Conservation (phyloP, 2,113 vertebrate species). For the Corvus cornix region DNA sequence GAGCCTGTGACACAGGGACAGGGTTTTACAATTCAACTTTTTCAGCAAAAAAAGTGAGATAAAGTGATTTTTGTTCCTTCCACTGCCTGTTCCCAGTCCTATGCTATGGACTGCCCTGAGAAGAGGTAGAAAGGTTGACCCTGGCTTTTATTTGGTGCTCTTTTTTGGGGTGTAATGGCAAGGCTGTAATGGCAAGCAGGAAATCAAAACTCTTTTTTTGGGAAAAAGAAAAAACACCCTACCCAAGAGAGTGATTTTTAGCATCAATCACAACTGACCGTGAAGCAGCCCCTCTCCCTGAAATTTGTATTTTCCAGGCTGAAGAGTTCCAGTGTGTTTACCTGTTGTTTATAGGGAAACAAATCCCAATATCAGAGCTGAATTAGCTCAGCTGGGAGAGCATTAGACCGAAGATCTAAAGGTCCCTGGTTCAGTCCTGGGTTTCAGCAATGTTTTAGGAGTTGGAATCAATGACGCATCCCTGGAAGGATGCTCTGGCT, state of each 20-base stretch:
- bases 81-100: not conserved
- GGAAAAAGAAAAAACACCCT: not conserved
- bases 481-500: not conserved
- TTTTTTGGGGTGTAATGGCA: too few relatives aligned
- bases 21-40: not conserved
- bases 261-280: not conserved
- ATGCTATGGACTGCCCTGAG: rapidly evolving
- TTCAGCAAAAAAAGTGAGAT: not conserved
- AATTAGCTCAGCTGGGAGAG: not conserved
- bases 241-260: not conserved
- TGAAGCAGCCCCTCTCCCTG: not conserved
- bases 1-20: not conserved
- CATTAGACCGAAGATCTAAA: not conserved
- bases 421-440: not conserved
- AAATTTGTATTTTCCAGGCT: not conserved
- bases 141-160: too few relatives aligned
- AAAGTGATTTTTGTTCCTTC: not conserved
- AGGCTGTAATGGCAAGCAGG: not conserved
- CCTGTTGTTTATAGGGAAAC: not conserved
- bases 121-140: not conserved
- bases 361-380: rapidly evolving
- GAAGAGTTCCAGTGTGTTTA: not conserved
- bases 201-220: not conserved
- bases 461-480: not conserved
- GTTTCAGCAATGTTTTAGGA: not conserved